Evolutionary conservation across 1,140 invertebrate genomes (phyloP).

Genomic region (Drosophila prosaltans): DNA sequence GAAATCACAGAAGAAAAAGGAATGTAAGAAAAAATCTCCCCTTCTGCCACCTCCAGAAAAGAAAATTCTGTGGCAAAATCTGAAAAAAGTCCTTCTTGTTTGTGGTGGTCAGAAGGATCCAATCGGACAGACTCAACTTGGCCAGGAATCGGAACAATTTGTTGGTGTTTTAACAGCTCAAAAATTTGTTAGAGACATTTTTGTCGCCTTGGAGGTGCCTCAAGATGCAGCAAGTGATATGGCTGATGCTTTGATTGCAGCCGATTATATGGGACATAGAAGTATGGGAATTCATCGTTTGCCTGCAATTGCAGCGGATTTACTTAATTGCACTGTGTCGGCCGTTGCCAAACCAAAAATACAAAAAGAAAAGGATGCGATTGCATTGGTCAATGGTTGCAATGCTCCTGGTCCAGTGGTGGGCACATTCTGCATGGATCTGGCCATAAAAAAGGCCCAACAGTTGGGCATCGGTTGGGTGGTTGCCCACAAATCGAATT

Average conservation of each 20-base stretch:
- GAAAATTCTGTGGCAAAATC: conserved; percentile 39
- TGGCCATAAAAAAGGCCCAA: conserved; percentile 93
- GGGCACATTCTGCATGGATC: conserved; percentile 93
- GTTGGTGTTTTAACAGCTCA: conserved; percentile 44
- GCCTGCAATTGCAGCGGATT: conserved; percentile 39
- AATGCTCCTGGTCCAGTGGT: conserved; percentile 93
- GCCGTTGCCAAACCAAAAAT: conserved; percentile 85
- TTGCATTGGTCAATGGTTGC: conserved; percentile 91
- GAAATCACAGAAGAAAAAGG: background rate
- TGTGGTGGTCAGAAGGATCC: conserved; percentile 25
- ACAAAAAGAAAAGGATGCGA: conserved; percentile 88
- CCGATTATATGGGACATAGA: conserved; percentile 93
- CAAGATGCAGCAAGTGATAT: conserved; percentile 86
- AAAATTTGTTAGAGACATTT: conserved; percentile 46
- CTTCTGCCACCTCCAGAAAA: background rate
- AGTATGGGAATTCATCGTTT: conserved; percentile 89
- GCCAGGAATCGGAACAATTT: background rate
- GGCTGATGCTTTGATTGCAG: conserved; percentile 90
- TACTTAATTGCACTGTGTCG: conserved; percentile 34
- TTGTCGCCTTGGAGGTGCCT: conserved; percentile 49
- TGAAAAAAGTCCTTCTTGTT: conserved; percentile 24
- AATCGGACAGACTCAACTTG: background rate
- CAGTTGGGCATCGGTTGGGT: conserved; percentile 93
- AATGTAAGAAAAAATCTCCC: background rate
- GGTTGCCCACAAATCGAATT: conserved; percentile 86